Conservation (phyloP, 2,888 invertebrate species). For the Phorcus lineatus region DNA sequence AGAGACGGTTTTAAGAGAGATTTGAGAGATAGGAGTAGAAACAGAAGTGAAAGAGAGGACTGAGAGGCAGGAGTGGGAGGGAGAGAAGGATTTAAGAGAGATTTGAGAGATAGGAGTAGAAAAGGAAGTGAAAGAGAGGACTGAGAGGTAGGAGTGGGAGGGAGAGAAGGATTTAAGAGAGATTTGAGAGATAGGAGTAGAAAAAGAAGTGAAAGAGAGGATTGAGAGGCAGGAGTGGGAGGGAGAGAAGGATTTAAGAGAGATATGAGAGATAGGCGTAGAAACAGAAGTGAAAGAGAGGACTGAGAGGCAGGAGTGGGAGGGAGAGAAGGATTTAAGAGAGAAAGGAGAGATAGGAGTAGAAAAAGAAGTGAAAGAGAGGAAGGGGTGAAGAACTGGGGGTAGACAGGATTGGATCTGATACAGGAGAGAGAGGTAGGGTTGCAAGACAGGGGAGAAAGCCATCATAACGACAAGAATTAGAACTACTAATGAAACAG, state of each 20-base stretch:
- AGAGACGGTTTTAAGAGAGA: not conserved
- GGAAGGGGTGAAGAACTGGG: conserved; percentile 35
- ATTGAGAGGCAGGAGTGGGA: conserved; percentile 35
- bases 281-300: conserved; percentile 28
- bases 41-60: not conserved
- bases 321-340: conserved; percentile 21
- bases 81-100: not conserved
- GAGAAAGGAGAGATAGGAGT: no score
- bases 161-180: not conserved
- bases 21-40: not conserved
- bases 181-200: not conserved
- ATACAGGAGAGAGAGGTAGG: no score
- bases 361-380: conserved; percentile 29
- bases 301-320: conserved; percentile 35
- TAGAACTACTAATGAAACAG: no score
- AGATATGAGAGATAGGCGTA: not conserved
- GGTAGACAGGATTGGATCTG: not conserved
- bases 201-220: conserved; percentile 28
- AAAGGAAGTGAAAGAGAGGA: conserved; percentile 31
- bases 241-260: not conserved
- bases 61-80: not conserved
- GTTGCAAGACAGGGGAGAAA: no score
- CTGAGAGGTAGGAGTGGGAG: conserved; percentile 34
- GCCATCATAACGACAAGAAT: no score
- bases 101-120: not conserved